Base-by-base conservation (phyloP, 2,888 invertebrate genomes). In the Agrenia bidenticulata region DNA sequence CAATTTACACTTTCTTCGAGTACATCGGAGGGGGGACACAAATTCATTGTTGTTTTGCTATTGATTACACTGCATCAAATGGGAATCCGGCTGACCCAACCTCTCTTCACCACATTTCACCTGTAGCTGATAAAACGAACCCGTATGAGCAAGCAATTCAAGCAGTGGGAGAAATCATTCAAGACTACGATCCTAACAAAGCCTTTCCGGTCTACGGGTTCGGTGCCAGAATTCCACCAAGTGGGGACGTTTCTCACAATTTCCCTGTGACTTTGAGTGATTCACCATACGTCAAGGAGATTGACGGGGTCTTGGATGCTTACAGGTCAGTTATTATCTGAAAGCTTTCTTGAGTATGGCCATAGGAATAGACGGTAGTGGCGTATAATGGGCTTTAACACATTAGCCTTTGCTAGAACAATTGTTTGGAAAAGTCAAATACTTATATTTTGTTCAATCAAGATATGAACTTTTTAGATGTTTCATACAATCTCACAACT, bases 1-100 rank as follows among this genome's bases (percentile, higher is more conserved):
- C 70, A 66, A 76, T 79, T 2, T 78, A 77, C 70, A 80, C 84
- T 2, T 86, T 86, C 77, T 77, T 85, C 57, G 85, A 86, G 74
- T 86, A 82, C 77, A 82, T 86, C 51, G 80, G 81, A 67, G 82
- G 82, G 54, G 84, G 85, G 19, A 81, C 80, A 27, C 80, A 82
- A 67, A 78, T 82, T 50, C 79, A 81, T 73, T 81, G 81, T 70
- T 81, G 81, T 21, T 78, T 82, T 69, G 81, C 81, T 17, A 81
- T 82, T 66, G 82, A 82, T 77, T 82, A 82, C 67, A 82, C 82
- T 13, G 70, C 70, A 15, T 67, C 66, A 17, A 67, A 66, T 50
- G 64, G 67, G 4, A 61, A 70, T 61, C 70, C 70, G 17, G 49
- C 65, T 21, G 70, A 70, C 27, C 59, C 67, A 2, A 61, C 62